Evolutionary conservation across 2,797 vertebrate species (phyloP).

Genomic region (Megaceryle alcyon): DNA sequence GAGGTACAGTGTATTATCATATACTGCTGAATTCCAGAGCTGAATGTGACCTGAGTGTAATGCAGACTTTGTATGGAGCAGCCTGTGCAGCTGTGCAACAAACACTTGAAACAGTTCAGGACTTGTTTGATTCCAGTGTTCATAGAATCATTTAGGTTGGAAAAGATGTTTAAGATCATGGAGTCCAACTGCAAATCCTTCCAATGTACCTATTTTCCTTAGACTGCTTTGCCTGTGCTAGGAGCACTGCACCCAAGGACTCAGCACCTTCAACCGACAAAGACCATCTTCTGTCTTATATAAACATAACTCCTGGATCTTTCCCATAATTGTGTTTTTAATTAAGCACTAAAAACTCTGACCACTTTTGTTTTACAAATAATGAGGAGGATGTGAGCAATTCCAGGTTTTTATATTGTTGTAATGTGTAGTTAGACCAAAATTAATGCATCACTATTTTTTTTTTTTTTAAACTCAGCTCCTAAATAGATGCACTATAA

Average conservation of each 20-base stretch:
- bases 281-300: not conserved
- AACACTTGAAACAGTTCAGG: accelerated
- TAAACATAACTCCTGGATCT: not conserved
- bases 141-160: not conserved
- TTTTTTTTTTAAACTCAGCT: not conserved
- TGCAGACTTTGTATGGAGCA: not conserved
- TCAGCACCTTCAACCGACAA: not conserved
- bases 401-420: not conserved
- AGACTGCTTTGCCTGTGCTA: not conserved
- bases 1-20: not conserved
- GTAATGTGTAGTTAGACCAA: not conserved
- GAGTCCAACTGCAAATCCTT: not conserved
- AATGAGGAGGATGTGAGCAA: not conserved
- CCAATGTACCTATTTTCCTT: not conserved
- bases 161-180: not conserved
- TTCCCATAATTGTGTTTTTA: not conserved
- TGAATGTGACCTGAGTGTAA: accelerated
- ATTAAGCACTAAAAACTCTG: not conserved
- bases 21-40: accelerated
- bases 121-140: not conserved
- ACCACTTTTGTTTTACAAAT: not conserved
- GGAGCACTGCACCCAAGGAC: not conserved
- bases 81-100: not conserved
- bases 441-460: not conserved
- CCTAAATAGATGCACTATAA: not conserved